A percentile compares a stretch with the other conserved stretches of the same genome.
Conservation (phyloP, 2,113 vertebrate genomes). For the Rallus limicola region DNA sequence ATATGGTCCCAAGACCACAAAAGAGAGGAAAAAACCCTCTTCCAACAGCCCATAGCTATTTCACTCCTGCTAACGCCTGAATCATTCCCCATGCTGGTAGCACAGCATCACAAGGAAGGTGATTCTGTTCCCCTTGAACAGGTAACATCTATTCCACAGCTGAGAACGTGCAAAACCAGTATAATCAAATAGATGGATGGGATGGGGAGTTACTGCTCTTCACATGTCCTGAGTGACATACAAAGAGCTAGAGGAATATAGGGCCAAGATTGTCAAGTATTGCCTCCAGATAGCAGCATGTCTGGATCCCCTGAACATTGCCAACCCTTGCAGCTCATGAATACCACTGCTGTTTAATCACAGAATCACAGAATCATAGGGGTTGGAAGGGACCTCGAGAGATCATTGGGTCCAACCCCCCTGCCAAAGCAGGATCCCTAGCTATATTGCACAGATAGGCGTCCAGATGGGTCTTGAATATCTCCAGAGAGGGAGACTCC, state of each 20-base stretch:
- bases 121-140: neutral
- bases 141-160: neutral
- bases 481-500: too few relatives aligned
- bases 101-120: neutral
- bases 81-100: neutral
- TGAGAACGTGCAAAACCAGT: neutral
- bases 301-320: neutral
- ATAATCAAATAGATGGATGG: neutral
- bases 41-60: neutral
- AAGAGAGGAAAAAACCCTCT: neutral
- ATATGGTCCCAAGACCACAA: fast-evolving
- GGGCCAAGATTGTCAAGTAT: neutral
- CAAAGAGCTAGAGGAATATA: neutral
- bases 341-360: neutral
- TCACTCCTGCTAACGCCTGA: neutral
- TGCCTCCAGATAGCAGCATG: neutral
- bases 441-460: too few relatives aligned
- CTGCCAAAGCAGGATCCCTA: too few relatives aligned
- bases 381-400: too few relatives aligned
- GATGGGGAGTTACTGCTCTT: neutral
- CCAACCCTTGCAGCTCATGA: neutral
- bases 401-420: too few relatives aligned
- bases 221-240: neutral
- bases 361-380: neutral
- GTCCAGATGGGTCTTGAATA: too few relatives aligned